Evolutionary conservation across 2,888 invertebrate species (phyloP), one percentile per base, ranked within the genome.

Genomic region (Pammene aurita): DNA sequence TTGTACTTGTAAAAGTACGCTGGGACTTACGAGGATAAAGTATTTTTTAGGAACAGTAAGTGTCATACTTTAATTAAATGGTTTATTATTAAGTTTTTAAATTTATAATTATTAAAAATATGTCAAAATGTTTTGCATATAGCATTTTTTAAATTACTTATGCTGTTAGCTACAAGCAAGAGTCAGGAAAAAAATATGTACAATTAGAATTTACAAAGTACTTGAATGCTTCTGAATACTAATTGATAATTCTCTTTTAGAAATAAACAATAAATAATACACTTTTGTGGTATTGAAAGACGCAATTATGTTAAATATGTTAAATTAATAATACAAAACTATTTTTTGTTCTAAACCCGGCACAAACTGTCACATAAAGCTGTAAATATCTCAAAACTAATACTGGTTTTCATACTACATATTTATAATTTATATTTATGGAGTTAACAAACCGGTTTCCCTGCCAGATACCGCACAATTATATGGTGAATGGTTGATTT

Each of bases 381-480:
- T 73, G 72, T 67, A 73, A 73, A 73, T 72, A 73, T 73, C 73
- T 72, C 72, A 46, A 54, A 50, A 38, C 4, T 2, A 18, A 67
- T 41, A 55, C 54, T 66, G 44, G 13, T 48, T 26, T 56, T 61
- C 11, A 26, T 35, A 56, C 55, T 62, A 55, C 38, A 52, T 26
- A 26, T 26, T 26, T 26, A 2, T 26, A 26, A 26, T 26, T 58
- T 44, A 35, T 16, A 34, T 7, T 60, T 54, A 35, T 52, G 26
- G 10, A 64, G 14, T 41, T 34, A 42, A 7, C 48, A 52, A 67
- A 52, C 41, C 52, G 50, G 44, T 68, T 5, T 26, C 26, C 26
- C 9, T 41, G 11, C 44, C 58, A 26, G 48, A 57, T 66, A 57
- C 50, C 41, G 35, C 46, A 61, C 56, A 52, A 57, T 16, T 67